Evolutionary conservation across 2,113 vertebrate species (phyloP).

Genomic region (Zapornia atra): DNA sequence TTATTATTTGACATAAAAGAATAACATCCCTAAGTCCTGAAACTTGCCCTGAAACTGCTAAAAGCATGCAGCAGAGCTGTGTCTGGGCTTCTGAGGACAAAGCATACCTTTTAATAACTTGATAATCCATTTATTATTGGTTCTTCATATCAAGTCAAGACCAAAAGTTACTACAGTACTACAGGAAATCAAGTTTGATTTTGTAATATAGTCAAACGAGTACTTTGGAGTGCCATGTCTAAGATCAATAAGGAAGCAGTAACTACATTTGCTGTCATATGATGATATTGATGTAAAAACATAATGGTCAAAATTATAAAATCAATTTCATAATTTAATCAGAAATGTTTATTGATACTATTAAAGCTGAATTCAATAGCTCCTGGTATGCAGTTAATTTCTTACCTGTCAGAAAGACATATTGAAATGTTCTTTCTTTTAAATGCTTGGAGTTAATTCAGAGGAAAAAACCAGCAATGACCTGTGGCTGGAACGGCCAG

Average conservation of each 20-base stretch:
- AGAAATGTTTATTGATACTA: constrained; percentile 88
- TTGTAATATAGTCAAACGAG: constrained; percentile 92
- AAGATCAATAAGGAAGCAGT: constrained; percentile 93
- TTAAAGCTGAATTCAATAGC: constrained; percentile 85
- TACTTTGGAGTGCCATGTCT: constrained; percentile 80
- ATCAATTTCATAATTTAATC: constrained; percentile 99
- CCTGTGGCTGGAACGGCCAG: constrained; percentile 28
- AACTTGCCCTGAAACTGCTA: constrained; percentile 31
- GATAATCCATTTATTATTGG: constrained; percentile 71
- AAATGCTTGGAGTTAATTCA: constrained; percentile 71
- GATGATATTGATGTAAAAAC: constrained; percentile 88
- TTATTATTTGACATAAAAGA: constrained; percentile 41
- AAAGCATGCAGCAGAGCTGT: neutral
- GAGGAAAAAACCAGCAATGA: constrained; percentile 46
- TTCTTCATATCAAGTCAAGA: constrained; percentile 67
- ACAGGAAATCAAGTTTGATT: constrained; percentile 92
- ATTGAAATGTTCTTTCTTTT: constrained; percentile 78
- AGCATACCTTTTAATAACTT: constrained; percentile 67
- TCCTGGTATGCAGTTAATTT: constrained; percentile 83
- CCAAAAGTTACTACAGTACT: constrained; percentile 79
- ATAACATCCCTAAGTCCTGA: constrained; percentile 27
- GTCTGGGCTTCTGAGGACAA: constrained; percentile 48
- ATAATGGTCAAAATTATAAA: constrained; percentile 91
- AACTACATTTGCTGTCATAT: constrained; percentile 92
- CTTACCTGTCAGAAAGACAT: constrained; percentile 80